Conservation (phyloP, 2,888 invertebrate species). For the Helobdella robusta region DNA sequence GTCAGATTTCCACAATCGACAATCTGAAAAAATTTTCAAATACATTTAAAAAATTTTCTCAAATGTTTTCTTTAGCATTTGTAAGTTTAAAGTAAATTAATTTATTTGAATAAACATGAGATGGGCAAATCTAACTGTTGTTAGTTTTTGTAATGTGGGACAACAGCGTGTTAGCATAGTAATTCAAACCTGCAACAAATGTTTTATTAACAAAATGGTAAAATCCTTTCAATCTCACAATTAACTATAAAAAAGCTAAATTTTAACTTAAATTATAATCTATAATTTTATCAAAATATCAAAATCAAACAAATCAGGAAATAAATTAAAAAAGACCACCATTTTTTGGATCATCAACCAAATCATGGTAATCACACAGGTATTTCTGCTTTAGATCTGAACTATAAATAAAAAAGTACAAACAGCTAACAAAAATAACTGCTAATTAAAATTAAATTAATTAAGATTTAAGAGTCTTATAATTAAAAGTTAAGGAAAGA, state of each 20-base stretch:
- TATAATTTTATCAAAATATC: neutral
- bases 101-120: neutral
- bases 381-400: neutral
- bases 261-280: neutral
- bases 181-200: slow-evolving; percentile 19
- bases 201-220: neutral
- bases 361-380: slow-evolving; percentile 11
- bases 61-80: neutral
- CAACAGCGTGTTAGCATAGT: slow-evolving; percentile 15
- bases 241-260: too few species aligned
- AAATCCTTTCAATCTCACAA: too few species aligned
- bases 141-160: neutral
- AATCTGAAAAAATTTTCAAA: neutral
- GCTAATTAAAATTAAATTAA: too few species aligned
- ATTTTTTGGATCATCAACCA: slow-evolving; percentile 17
- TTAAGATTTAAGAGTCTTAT: too few species aligned
- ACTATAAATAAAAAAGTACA: neutral
- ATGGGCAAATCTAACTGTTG: slow-evolving; percentile 10
- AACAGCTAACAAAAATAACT: too few species aligned
- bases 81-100: neutral
- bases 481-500: too few species aligned
- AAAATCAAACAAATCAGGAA: neutral
- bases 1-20: slow-evolving; percentile 4
- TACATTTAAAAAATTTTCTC: neutral
- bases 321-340: neutral